Base-by-base conservation (phyloP, 2,888 invertebrate genomes). In the Tetropium fuscum region DNA sequence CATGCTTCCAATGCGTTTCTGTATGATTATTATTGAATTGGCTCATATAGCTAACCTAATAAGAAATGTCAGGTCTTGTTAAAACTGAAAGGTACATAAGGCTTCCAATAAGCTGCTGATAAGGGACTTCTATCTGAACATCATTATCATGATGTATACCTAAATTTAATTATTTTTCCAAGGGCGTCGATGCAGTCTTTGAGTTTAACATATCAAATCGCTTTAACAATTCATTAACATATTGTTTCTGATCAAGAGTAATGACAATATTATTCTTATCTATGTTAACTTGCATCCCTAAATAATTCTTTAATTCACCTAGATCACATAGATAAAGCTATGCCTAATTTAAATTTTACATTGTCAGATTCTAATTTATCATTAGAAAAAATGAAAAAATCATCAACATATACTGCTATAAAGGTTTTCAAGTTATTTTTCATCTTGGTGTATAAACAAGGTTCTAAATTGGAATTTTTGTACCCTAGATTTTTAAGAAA, bases 371-470 rank as follows among this genome's bases (percentile, higher is more conserved):
- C 41, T 7, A 7, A 1, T n/a, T n/a, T 1, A 19, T 3, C 2
- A n/a, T 40, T 36, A 6, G 15, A 36, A 36, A 36, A 36, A 5
- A 36, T 4, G n/a, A 38, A 38, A 7, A 38, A 38, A 53, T 63
- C 63, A 22, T 63, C 59, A 3, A 61, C 58, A 45, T 58, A 63
- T n/a, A n/a, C n/a, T n/a, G n/a, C n/a, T n/a, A n/a, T 18, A 61
- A 34, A 6, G 63, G 34, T 48, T 49, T 4, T 48, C 34, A 5
- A 5, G 11, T 19, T n/a, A 19, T 36, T 60, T 53, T 1, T 27
- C 30, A 44, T n/a, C n/a, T n/a, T n/a, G n/a, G n/a, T n/a, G n/a
- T 38, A 63, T 11, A 30, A 32, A 49, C 56, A 60, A 22, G 49
- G 53, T 16, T 62, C 59, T 15, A 34, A 30, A 8, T 59, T 34